Evolutionary conservation across 2,797 vertebrate species (phyloP).

Genomic region (Crenuchus spilurus): DNA sequence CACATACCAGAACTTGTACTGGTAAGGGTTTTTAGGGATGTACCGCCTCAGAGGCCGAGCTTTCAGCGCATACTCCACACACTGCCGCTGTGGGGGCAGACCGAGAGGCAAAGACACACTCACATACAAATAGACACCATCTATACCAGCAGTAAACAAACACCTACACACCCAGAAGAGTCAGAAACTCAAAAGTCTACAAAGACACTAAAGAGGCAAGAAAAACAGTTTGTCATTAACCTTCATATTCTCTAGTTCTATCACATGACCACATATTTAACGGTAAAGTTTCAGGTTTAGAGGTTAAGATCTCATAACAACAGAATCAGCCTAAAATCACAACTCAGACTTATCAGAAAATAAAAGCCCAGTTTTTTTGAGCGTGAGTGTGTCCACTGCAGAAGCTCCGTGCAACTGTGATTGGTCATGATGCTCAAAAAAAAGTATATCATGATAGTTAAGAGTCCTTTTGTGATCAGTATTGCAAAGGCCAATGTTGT

Average conservation of each 20-base stretch:
- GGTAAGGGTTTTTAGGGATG: constrained; percentile 98
- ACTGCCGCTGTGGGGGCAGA: constrained; percentile 85
- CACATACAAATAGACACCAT: constrained; percentile 12
- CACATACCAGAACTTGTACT: constrained; percentile 99
- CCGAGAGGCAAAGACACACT: constrained; percentile 4
- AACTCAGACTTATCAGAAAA: too few species aligned
- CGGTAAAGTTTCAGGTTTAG: too few species aligned
- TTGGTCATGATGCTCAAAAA: too few species aligned
- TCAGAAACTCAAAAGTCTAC: background rate
- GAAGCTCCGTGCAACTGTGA: background rate
- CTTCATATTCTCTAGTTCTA: too few species aligned
- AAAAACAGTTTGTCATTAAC: background rate
- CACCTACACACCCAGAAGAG: background rate
- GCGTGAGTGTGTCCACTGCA: too few species aligned
- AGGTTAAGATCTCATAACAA: too few species aligned
- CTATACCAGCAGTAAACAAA: background rate
- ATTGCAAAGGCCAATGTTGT: background rate
- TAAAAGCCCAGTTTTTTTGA: too few species aligned
- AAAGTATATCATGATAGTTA: too few species aligned
- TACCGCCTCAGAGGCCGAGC: constrained; percentile 94
- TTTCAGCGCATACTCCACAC: constrained; percentile 97
- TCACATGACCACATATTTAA: too few species aligned
- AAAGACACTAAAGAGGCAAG: background rate
- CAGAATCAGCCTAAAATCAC: too few species aligned
- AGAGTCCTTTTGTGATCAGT: background rate